Conservation (phyloP, 1,140 invertebrate species). For the Nautilus pompilius region DNA sequence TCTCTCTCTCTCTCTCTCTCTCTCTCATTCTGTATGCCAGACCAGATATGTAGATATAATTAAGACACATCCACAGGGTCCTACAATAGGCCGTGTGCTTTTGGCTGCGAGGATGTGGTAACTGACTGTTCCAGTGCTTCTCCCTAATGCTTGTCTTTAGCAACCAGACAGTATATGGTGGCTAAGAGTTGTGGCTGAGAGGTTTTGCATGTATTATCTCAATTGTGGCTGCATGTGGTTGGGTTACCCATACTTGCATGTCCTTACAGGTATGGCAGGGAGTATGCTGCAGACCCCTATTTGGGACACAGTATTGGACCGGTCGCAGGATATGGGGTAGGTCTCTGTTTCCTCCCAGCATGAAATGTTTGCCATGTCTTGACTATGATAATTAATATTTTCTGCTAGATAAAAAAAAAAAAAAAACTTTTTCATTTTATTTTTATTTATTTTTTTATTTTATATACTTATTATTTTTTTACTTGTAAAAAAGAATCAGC, state of each 20-base stretch:
- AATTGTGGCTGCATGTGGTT: not conserved
- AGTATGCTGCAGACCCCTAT: conserved; percentile 86
- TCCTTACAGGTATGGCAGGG: conserved; percentile 76
- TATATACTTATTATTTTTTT: too few species aligned
- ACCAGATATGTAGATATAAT: too few species aligned
- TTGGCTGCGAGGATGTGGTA: too few species aligned
- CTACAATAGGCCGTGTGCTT: too few species aligned
- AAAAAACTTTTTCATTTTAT: too few species aligned
- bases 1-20: not conserved
- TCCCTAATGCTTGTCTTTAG: too few species aligned
- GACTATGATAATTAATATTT: not conserved
- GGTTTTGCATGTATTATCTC: not conserved
- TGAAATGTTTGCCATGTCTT: conserved; percentile 2
- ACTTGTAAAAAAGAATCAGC: too few species aligned
- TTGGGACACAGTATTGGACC: conserved; percentile 93
- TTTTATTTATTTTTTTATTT: too few species aligned
- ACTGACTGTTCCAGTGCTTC: too few species aligned
- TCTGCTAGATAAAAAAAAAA: too few species aligned
- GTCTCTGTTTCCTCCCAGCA: conserved; percentile 23
- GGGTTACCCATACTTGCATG: conserved; percentile 2
- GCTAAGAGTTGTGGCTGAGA: not conserved
- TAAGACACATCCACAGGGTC: too few species aligned
- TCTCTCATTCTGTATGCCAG: not conserved
- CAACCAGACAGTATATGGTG: too few species aligned
- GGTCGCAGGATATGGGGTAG: conserved; percentile 92